Base-by-base conservation (phyloP, 2,888 invertebrate genomes). In the Troides aeacus region DNA sequence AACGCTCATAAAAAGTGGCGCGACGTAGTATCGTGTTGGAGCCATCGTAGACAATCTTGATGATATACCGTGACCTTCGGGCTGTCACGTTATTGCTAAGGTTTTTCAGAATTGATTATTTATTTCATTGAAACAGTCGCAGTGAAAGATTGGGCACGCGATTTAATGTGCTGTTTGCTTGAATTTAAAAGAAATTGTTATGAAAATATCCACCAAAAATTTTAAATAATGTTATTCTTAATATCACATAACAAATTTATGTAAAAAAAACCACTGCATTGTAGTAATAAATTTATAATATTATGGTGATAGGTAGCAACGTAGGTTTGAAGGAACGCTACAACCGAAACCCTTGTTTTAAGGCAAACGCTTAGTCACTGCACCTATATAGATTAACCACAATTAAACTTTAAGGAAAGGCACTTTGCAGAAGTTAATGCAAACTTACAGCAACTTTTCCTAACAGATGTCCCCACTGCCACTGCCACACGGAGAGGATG, bases 401-500 rank as follows among this genome's bases (percentile, higher is more conserved):
- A 30, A 30, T 30, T 3, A 30, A 30, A 30, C 30, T 30, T 30
- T 3, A 30, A 3, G 30, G 12, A 12, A 10, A 15, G 12, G 12
- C 23, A 24, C 23, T 15, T 17, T 2, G 12, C 4, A 46, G 4
- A 58, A 24, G n/a, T 58, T 58, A 7, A 58, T 23, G 23, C 10
- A 36, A 30, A 94, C 96, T 95, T 93, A 98, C 98, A 75, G 97
- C 97, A 66, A 98, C 97, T 95, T 97, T 97, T 70, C 98, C 98
- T 12, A 98, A 93, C n/a, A 98, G 92, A 87, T 97, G 96, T 66
- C 97, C 97, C 96, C 97, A 97, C 81, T 97, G 97, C 98, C 98
- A 98, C 79, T 98, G 97, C 98, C 98, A 98, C 0, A 98, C 97
- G 0, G 97, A 97, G 4, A 98, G 93, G 73, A 97, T 97, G 81